These are phyloP conservation scores for Enhydra lutris DNA, from an alignment of 2,113 vertebrate species.

Conservation along the genomic window DNA sequence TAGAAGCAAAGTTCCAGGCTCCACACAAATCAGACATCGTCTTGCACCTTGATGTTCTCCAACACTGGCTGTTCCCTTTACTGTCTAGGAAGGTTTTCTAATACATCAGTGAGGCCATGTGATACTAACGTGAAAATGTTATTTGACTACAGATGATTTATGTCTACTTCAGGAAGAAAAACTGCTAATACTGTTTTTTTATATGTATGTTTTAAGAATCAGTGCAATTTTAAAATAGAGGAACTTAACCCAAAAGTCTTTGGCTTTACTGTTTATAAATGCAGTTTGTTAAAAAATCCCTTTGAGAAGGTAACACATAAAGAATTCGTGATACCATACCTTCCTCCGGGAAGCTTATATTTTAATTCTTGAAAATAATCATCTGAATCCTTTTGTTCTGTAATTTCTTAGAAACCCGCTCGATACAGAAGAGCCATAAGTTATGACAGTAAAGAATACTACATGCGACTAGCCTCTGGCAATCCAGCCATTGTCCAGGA, in stretches of 20 bases:
- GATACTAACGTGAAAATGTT: background rate
- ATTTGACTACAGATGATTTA: background rate
- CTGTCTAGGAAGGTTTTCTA: background rate
- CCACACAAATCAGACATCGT: background rate
- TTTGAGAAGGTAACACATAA: background rate
- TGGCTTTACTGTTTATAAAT: background rate
- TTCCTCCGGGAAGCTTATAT: background rate
- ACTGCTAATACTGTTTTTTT: background rate
- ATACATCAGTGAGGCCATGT: background rate
- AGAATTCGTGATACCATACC: background rate
- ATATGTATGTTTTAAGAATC: background rate
- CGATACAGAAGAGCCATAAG: conserved; percentile 96
- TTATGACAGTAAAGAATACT: conserved; percentile 99
- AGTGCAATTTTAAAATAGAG: background rate
- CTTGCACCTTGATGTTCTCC: background rate
- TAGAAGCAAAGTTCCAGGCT: background rate
- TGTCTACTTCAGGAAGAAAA: conserved; percentile 1
- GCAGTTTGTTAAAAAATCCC: background rate
- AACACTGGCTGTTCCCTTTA: background rate
- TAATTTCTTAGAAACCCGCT: conserved; percentile 90
- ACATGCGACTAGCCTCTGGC: conserved; percentile 93
- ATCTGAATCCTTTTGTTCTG: conserved; percentile 21
- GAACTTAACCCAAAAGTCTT: background rate
- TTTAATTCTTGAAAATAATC: conserved; percentile 10
- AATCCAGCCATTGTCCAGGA: conserved; percentile 95